Evolutionary conservation across 1,140 invertebrate genomes (phyloP).

Genomic region (Trachymyrmex septentrionalis): DNA sequence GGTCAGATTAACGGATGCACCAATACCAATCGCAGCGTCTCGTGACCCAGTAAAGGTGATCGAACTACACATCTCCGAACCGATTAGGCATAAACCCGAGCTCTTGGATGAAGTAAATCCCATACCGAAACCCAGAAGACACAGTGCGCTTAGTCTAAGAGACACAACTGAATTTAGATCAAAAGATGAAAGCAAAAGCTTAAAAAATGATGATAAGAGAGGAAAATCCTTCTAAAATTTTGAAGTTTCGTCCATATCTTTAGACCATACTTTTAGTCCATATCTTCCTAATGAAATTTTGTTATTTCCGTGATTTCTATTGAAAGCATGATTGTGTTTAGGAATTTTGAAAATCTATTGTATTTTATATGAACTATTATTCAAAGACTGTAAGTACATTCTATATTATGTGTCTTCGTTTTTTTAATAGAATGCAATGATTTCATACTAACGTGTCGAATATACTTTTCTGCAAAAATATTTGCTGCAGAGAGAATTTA

Average conservation of each 20-base stretch:
- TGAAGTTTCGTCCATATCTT: constrained; percentile 4
- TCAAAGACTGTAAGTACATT: constrained; percentile 25
- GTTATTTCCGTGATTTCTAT: constrained; percentile 10
- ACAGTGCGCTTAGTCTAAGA: constrained; percentile 77
- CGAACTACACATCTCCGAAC: constrained; percentile 83
- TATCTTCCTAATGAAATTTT: constrained; percentile 6
- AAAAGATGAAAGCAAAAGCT: neutral
- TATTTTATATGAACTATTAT: neutral
- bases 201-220: constrained; percentile 38
- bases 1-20: constrained; percentile 77
- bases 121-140: constrained; percentile 78
- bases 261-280: neutral
- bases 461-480: constrained; percentile 2
- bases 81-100: constrained; percentile 78
- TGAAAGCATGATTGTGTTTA: constrained; percentile 1
- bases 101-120: constrained; percentile 77
- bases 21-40: constrained; percentile 62
- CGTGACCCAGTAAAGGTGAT: constrained; percentile 81
- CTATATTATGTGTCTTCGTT: neutral
- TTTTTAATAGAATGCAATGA: neutral
- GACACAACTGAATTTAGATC: constrained; percentile 41
- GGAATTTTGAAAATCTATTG: neutral
- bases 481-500: constrained; percentile 26
- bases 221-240: constrained; percentile 73
- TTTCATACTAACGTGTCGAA: constrained; percentile 10